A percentile compares a stretch with the other conserved stretches of the same genome.
phyloP scores from a whole-genome alignment of 2,113 vertebrate genomes.

The Myrmecobius fasciatus region DNA sequence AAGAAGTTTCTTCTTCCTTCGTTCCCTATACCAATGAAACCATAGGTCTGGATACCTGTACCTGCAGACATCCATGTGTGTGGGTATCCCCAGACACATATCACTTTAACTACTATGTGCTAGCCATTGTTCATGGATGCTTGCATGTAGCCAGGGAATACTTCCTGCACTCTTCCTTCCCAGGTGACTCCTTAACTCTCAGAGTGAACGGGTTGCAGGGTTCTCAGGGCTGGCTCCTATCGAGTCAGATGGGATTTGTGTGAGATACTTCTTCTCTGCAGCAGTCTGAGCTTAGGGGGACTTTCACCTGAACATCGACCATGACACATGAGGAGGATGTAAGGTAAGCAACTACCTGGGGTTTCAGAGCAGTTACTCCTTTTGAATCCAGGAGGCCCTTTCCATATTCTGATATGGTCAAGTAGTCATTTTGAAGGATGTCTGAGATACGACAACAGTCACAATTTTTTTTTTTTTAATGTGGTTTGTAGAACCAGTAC shows the following conservation, averaged over 20 bases:
- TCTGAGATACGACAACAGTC: slow-evolving; percentile 20
- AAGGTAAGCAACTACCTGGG: not conserved
- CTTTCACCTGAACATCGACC: not conserved
- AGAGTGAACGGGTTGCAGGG: not conserved
- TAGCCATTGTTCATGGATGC: not conserved
- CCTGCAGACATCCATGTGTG: no score
- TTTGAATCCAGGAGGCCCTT: not conserved
- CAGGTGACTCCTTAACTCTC: not conserved
- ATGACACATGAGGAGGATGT: not conserved
- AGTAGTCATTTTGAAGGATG: slow-evolving; percentile 38
- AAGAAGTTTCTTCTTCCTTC: not conserved
- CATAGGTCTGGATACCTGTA: not conserved
- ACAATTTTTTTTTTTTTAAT: slow-evolving; percentile 26
- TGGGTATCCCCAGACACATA: not conserved
- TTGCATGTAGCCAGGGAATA: not conserved
- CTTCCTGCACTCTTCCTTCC: not conserved
- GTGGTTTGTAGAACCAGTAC: slow-evolving; percentile 7
- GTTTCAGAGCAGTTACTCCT: slow-evolving; percentile 1
- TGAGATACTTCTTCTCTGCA: not conserved
- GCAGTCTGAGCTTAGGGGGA: not conserved
- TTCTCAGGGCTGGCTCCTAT: not conserved
- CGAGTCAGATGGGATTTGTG: not conserved
- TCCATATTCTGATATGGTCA: not conserved
- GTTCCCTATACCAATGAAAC: not conserved
- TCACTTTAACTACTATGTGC: not conserved